Evolutionary conservation across 37 sponge, comb jelly and placozoan genomes (phyloP).

Genomic region (Lycopodina hypogea): DNA sequence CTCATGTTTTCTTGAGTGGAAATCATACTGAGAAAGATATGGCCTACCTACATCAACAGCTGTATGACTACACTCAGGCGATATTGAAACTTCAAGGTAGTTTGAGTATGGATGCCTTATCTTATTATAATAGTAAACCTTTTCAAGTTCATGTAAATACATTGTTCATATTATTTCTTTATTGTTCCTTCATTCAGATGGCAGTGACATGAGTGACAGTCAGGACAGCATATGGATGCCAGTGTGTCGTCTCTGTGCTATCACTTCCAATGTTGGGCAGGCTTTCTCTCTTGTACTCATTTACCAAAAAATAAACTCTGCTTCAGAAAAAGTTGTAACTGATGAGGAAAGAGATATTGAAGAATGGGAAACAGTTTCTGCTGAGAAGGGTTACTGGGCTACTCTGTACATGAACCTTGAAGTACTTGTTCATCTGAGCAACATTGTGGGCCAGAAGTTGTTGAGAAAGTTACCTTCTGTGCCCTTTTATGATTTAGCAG

Average conservation of each 20-base stretch:
- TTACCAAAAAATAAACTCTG: background rate
- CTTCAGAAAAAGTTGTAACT: background rate
- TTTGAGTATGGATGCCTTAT: background rate
- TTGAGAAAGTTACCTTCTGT: conserved; percentile 27
- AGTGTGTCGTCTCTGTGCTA: conserved; percentile 13
- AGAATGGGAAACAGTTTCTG: conserved; percentile 54
- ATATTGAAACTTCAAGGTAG: conserved; percentile 3
- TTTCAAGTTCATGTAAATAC: too few relatives aligned
- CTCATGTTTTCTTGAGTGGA: conserved; percentile 24
- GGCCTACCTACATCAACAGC: conserved; percentile 1
- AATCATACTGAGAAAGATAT: background rate
- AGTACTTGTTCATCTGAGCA: conserved; percentile 23
- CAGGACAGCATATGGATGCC: background rate
- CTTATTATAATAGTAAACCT: background rate
- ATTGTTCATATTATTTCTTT: too few relatives aligned
- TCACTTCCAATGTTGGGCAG: conserved; percentile 5
- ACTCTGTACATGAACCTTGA: conserved; percentile 31
- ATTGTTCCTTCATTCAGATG: background rate
- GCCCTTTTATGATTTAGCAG: conserved; percentile 4
- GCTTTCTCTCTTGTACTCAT: background rate
- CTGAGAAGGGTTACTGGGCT: conserved; percentile 48
- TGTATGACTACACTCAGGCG: background rate
- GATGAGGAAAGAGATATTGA: conserved; percentile 17
- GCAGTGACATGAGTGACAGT: background rate
- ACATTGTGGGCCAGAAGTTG: conserved; percentile 5